Base-by-base conservation (phyloP, 1,140 invertebrate species). In the Heliothis virescens region DNA sequence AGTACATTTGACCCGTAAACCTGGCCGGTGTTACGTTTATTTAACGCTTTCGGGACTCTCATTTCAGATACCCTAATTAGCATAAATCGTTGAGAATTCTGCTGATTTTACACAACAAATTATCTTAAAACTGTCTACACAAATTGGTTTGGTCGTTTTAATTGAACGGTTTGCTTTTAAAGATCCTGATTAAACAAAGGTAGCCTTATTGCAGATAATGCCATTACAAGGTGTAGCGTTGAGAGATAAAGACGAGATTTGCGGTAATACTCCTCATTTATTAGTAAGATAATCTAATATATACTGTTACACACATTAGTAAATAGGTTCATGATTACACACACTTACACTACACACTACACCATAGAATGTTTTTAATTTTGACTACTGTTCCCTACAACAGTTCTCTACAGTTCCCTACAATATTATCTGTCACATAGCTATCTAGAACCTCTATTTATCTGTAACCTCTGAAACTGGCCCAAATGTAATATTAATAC, bases 91-190 rank as follows among this genome's bases (percentile, higher is more conserved):
- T 26, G 57, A 15, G 1, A 21, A 60, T 60, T 60, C 29, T 60
- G 57, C 57, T 26, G 57, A 29, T 60, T 60, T 26, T 60, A 1
- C 3, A 60, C 21, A 60, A 60, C 57, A 26, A 60, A 60, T 11
- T 5, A 59, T 18, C 2, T 26, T 29, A 13, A 60, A 13, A 60
- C 11, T 60, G 21, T 60, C 11, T 26, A 60, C 21, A 60, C 57
- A 13, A 59, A 59, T 59, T 9, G n/a, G 53, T 55, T 18, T 59
- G 55, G 55, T 59, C 55, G 18, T 59, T 60, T 60, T 5, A 18
- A 60, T 60, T 26, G 57, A 60, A 15, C 5, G n/a, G 15, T 53
- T 53, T n/a, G n/a, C 52, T 7, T 7, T 16, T 53, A n/a, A 4
- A 53, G n/a, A n/a, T 53, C 13, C 52, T 53, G n/a, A 53, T 53